Conservation (phyloP, 2,888 invertebrate species). For the Plemyria rubiginata region DNA sequence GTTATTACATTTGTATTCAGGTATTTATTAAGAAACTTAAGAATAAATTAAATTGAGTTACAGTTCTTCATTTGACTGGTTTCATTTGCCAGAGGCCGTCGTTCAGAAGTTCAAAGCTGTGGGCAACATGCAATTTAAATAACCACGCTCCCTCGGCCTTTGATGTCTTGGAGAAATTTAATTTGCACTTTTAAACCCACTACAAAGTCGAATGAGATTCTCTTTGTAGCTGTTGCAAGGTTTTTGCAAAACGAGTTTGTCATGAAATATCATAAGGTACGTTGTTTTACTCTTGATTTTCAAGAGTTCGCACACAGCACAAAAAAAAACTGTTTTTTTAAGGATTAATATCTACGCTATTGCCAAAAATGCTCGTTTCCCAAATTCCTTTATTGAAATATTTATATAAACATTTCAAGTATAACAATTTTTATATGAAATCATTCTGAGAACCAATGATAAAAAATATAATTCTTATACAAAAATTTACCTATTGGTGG, state of each 20-base stretch:
- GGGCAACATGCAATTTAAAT: conserved; percentile 66
- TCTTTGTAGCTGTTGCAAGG: conserved; percentile 34
- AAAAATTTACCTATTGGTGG: no score
- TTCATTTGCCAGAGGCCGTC: conserved; percentile 99
- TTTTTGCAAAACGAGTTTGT: conserved; percentile 19
- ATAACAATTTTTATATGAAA: no score
- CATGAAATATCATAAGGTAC: conserved; percentile 2
- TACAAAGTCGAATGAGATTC: conserved; percentile 52
- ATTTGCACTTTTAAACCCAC: conserved; percentile 66
- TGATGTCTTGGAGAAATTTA: conserved; percentile 65
- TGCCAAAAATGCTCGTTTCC: no score
- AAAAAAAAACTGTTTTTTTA: no score
- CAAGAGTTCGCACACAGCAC: no score
- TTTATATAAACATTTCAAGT: no score
- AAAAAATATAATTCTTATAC: no score
- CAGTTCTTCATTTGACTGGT: conserved; percentile 89
- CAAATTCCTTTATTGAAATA: no score
- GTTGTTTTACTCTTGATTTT: neutral
- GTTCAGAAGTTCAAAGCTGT: conserved; percentile 90
- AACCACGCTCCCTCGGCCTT: conserved; percentile 52
- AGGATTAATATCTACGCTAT: no score
- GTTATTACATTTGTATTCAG: neutral
- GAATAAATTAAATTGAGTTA: conserved; percentile 45
- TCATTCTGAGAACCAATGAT: no score
- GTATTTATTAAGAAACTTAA: conserved; percentile 54